Base-by-base conservation (phyloP, 2,888 invertebrate genomes). In the Pyrrhia umbra region DNA sequence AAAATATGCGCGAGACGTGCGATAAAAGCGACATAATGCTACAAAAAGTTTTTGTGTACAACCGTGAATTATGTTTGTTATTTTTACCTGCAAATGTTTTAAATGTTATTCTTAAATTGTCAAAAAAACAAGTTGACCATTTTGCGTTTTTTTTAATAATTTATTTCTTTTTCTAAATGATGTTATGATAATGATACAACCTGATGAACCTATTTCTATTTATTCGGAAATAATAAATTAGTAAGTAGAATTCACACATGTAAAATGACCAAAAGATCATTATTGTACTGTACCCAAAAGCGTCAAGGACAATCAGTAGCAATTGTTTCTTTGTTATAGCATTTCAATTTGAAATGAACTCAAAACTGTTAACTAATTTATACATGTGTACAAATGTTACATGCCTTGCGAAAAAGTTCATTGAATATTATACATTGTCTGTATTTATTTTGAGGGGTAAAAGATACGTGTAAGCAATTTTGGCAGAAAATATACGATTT, bases 251-350 rank as follows among this genome's bases (percentile, higher is more conserved):
- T 40, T 42, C 23, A 18, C 20, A 66, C 25, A 30, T 45, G 42
- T 30, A 16, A 62, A 39, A 20, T 21, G 6, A 47, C 23, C 23
- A 16, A 58, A 6, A 6, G 18, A 8, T 23, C 6, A 4, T 34
- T 37, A 54, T 45, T 27, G 4, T 39, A 23, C 49, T 39, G 23
- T 8, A 59, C 45, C 51, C 8, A 21, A 57, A 61, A 51, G 18
- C 6, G 18, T 23, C 27, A 39, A 46, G 23, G 49, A 39, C 65
- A 40, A 30, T 46, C n/a, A 3, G 8, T 23, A 6, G 37, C 6
- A 23, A 25, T 9, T 2, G 4, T 43, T n/a, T n/a, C 20, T 39
- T 52, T 68, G 39, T 27, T 51, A 20, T 34, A 47, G 9, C 5
- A 47, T 4, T 20, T 52, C 15, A 15, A 58, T 37, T 58, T 47